These are phyloP conservation scores for Danaus chrysippus DNA, from an alignment of 2,888 invertebrate genomes.

Conservation along the genomic window DNA sequence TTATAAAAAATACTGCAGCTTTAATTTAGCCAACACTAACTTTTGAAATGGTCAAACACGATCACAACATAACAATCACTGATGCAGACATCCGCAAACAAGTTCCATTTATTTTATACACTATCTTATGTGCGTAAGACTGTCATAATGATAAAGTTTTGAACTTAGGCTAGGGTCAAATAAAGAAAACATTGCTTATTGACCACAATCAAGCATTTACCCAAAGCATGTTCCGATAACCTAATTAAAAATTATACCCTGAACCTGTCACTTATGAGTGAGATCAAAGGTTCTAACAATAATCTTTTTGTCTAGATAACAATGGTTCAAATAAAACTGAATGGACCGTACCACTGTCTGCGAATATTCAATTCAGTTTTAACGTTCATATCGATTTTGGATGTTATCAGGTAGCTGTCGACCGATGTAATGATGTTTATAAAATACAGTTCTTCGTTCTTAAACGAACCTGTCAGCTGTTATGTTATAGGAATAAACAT, in stretches of 20 bases:
- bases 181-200: slow-evolving; percentile 64
- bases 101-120: slow-evolving; percentile 71
- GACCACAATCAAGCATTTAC: slow-evolving; percentile 54
- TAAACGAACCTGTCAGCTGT: neutral
- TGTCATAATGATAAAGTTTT: slow-evolving; percentile 56
- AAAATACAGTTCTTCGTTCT: slow-evolving; percentile 46
- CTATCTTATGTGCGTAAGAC: slow-evolving; percentile 71
- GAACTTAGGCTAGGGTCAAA: slow-evolving; percentile 62
- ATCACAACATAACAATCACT: slow-evolving; percentile 57
- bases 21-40: slow-evolving; percentile 11
- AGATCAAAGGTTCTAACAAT: slow-evolving; percentile 28
- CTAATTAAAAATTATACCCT: slow-evolving; percentile 52
- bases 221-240: slow-evolving; percentile 68
- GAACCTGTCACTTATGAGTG: slow-evolving; percentile 43
- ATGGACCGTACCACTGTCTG: slow-evolving; percentile 6
- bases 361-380: slow-evolving; percentile 30
- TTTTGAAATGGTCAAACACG: slow-evolving; percentile 30
- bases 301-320: slow-evolving; percentile 18
- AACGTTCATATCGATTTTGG: slow-evolving; percentile 46
- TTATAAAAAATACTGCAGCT: too few relatives aligned
- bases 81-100: slow-evolving; percentile 62
- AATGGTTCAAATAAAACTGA: slow-evolving; percentile 13
- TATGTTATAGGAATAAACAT: neutral
- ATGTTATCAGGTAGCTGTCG: slow-evolving; percentile 54
- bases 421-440: slow-evolving; percentile 63